Evolutionary conservation across 2,888 invertebrate species (phyloP).

Genomic region (Bombylius discolor): DNA sequence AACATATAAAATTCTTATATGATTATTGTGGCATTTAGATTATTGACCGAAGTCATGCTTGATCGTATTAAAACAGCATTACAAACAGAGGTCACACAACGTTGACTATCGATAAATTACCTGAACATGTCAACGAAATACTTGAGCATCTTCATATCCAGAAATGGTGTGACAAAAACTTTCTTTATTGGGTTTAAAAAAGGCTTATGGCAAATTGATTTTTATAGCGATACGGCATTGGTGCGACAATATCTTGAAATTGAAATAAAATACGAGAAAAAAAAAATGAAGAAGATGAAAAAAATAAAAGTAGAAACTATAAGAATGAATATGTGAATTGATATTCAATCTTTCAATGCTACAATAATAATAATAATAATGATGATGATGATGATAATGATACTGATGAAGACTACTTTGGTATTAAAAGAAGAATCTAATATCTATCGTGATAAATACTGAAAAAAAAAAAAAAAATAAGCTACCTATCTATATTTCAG

Average conservation of each 20-base stretch:
- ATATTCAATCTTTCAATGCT: too few species aligned
- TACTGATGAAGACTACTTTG: too few species aligned
- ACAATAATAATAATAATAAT: too few species aligned
- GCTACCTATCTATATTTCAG: too few species aligned
- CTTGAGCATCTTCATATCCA: slow-evolving; percentile 1
- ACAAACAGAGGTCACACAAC: slow-evolving; percentile 5
- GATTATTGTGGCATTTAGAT: not conserved
- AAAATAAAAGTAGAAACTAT: too few species aligned
- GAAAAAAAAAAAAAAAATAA: too few species aligned
- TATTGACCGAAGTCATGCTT: not conserved
- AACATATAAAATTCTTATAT: too few species aligned
- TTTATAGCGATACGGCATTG: not conserved
- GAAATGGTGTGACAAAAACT: slow-evolving; percentile 2
- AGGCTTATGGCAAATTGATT: not conserved
- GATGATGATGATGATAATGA: too few species aligned
- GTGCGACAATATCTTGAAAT: not conserved
- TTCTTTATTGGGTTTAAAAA: not conserved
- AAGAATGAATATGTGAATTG: too few species aligned
- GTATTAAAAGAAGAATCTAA: too few species aligned
- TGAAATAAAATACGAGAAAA: not conserved
- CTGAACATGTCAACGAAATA: slow-evolving; percentile 5
- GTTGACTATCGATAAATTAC: slow-evolving; percentile 2
- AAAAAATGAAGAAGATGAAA: not conserved
- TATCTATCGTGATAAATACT: too few species aligned
- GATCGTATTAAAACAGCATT: slow-evolving; percentile 3